phyloP scores from a whole-genome alignment of 2,888 invertebrate species.

The Drosophila robusta region DNA sequence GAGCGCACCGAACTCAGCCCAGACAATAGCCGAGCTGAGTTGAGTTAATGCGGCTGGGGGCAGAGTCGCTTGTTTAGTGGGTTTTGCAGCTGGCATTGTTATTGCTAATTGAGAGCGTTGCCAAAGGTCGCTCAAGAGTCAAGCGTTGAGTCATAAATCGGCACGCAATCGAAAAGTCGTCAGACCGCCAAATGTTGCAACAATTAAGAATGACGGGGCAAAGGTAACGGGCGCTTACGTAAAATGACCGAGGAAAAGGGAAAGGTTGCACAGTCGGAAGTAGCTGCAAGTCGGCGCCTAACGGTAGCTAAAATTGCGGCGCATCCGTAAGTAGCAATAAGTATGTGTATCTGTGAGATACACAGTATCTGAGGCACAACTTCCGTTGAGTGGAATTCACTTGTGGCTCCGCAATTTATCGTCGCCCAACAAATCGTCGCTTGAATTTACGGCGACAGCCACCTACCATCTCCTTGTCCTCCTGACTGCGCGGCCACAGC shows the following conservation, averaged over 20 bases:
- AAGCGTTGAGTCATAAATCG: constrained; percentile 40
- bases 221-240: constrained; percentile 21
- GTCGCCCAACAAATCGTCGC: constrained; percentile 25
- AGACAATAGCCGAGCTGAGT: constrained; percentile 15
- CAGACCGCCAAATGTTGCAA: not conserved
- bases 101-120: constrained; percentile 28
- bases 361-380: constrained; percentile 23
- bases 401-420: constrained; percentile 20
- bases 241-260: constrained; percentile 18
- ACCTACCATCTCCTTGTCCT: constrained; percentile 96
- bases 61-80: constrained; percentile 28
- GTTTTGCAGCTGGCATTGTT: no score
- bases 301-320: constrained; percentile 4
- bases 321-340: not conserved
- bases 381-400: constrained; percentile 18
- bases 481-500: constrained; percentile 96
- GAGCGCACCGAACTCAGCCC: not conserved
- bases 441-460: constrained; percentile 26
- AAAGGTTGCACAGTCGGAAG: constrained; percentile 34
- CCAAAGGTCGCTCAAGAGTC: not conserved
- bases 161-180: constrained; percentile 17
- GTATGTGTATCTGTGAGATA: constrained; percentile 16
- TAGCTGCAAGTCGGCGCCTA: constrained; percentile 5
- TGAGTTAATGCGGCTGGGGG: constrained; percentile 21
- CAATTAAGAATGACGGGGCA: constrained; percentile 35